Percentiles rank a stretch among this genome's conserved stretches.
phyloP scores from a whole-genome alignment of 1,140 invertebrate species.

The Frieseomelitta varia region DNA sequence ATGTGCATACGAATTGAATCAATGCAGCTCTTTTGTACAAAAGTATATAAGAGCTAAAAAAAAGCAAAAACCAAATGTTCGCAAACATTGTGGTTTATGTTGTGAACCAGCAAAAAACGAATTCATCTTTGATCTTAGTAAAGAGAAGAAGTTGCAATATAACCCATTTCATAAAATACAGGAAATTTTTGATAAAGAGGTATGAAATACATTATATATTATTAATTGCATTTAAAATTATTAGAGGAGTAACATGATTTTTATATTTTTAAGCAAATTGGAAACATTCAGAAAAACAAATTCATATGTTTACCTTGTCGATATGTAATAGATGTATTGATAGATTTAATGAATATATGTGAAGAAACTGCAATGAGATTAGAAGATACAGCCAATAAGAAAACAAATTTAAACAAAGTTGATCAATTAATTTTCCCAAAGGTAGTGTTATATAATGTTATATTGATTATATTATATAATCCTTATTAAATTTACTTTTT shows the following conservation, averaged over 20 bases:
- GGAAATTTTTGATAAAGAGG: slow-evolving; percentile 70
- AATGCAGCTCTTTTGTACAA: slow-evolving; percentile 76
- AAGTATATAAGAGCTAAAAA: slow-evolving; percentile 64
- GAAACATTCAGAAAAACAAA: neutral
- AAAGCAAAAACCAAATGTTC: neutral
- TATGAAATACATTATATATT: slow-evolving; percentile 58
- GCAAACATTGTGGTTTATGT: slow-evolving; percentile 68
- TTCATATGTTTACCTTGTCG: slow-evolving; percentile 77
- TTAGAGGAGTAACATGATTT: neutral
- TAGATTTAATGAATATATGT: slow-evolving; percentile 73
- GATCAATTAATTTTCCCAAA: slow-evolving; percentile 67
- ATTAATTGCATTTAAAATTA: neutral
- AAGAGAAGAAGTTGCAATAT: slow-evolving; percentile 61
- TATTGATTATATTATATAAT: neutral
- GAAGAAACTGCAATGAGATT: slow-evolving; percentile 62
- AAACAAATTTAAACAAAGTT: slow-evolving; percentile 21
- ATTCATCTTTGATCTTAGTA: slow-evolving; percentile 71
- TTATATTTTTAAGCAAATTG: neutral
- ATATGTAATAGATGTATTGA: slow-evolving; percentile 77
- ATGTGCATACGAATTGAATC: slow-evolving; percentile 78
- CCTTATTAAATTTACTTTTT: too few relatives aligned
- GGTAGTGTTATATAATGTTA: slow-evolving; percentile 58
- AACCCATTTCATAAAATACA: slow-evolving; percentile 68
- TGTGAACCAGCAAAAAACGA: slow-evolving; percentile 59
- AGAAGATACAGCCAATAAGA: slow-evolving; percentile 55